Conservation (phyloP, 2,113 vertebrate species). For the Indicator indicator region DNA sequence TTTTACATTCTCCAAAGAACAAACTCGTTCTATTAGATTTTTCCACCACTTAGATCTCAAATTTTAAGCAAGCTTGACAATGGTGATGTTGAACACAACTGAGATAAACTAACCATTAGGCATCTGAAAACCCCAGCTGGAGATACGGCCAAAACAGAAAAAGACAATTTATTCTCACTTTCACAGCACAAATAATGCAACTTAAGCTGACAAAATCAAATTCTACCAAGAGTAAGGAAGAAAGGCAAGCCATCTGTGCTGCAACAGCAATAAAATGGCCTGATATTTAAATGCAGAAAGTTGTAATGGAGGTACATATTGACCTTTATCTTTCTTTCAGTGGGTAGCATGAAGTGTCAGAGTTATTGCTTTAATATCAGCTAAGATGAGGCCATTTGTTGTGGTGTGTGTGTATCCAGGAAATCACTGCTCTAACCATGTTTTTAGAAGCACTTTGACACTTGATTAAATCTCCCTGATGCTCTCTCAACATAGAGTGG, state of each 20-base stretch:
- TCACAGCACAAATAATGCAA: constrained; percentile 24
- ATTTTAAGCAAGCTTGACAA: background rate
- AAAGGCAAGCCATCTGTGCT: constrained; percentile 51
- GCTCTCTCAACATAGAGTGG: constrained; percentile 40
- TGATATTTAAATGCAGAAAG: constrained; percentile 72
- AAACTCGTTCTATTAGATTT: constrained; percentile 38
- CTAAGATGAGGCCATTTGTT: constrained; percentile 64
- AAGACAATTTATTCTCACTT: constrained; percentile 63
- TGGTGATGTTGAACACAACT: background rate
- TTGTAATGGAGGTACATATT: constrained; percentile 78
- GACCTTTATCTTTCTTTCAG: constrained; percentile 78
- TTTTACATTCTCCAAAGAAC: background rate
- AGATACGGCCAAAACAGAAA: background rate
- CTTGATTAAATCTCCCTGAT: constrained; percentile 67
- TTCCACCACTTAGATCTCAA: constrained; percentile 36
- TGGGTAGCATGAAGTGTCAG: constrained; percentile 70
- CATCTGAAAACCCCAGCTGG: background rate
- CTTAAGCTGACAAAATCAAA: constrained; percentile 69
- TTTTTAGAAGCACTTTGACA: constrained; percentile 63
- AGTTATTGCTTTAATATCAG: constrained; percentile 83
- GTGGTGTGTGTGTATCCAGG: constrained; percentile 51
- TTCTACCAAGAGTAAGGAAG: constrained; percentile 59
- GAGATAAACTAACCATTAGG: constrained; percentile 46
- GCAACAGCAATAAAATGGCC: constrained; percentile 65
- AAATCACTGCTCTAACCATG: constrained; percentile 52